A percentile compares a stretch with the other conserved stretches of the same genome.
phyloP scores from a whole-genome alignment of 1,140 invertebrate species.

The Pantala flavescens region DNA sequence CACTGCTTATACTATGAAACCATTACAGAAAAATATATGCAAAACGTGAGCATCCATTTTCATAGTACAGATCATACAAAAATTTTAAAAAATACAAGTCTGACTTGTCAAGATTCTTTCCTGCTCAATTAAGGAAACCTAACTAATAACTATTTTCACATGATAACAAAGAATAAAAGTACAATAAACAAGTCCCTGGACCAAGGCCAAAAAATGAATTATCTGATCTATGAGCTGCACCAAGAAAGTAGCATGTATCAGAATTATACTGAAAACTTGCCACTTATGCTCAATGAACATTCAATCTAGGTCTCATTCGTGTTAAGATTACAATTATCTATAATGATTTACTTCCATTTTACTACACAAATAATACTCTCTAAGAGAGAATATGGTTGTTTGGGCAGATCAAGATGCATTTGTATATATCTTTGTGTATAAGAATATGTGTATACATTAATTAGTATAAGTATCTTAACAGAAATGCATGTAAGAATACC shows the following conservation, averaged over 20 bases:
- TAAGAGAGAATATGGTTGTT: neutral
- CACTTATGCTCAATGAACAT: neutral
- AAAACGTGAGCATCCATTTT: neutral
- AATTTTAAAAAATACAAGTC: neutral
- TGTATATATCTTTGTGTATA: no score
- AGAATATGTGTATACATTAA: no score
- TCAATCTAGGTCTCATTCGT: neutral
- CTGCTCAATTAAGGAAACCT: neutral
- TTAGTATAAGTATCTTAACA: no score
- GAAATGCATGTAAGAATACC: no score
- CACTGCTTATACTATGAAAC: no score
- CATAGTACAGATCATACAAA: neutral
- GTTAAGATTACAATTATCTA: neutral
- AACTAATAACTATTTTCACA: neutral
- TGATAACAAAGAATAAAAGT: neutral
- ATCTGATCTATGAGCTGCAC: neutral
- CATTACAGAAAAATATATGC: no score
- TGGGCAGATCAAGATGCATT: no score
- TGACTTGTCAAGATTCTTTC: neutral
- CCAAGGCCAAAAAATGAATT: neutral
- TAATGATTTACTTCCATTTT: neutral
- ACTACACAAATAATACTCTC: neutral
- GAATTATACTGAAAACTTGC: neutral
- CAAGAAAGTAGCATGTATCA: neutral
- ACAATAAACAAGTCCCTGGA: neutral